phyloP scores from a whole-genome alignment of 1,140 invertebrate species.

The Copidosoma floridanum region DNA sequence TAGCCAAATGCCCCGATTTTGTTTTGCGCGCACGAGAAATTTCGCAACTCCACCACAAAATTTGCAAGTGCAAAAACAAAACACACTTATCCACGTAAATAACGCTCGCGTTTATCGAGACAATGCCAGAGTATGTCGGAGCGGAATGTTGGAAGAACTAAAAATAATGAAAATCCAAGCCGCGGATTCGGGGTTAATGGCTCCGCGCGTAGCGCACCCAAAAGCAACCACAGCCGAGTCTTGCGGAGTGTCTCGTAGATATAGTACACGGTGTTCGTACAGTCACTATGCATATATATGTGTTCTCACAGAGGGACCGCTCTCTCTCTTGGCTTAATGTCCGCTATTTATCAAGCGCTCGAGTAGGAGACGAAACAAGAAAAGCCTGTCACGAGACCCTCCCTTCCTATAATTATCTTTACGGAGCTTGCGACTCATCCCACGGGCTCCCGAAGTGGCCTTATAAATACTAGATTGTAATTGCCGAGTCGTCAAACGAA shows the following conservation, averaged over 20 bases:
- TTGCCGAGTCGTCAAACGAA: not conserved
- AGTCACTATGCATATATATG: too few relatives aligned
- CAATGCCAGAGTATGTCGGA: not conserved
- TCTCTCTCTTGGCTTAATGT: constrained; percentile 35
- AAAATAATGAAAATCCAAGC: too few relatives aligned
- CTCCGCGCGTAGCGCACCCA: constrained; percentile 27
- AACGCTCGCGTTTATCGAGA: not conserved
- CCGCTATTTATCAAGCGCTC: constrained; percentile 42
- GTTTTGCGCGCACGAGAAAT: too few relatives aligned
- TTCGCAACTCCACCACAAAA: too few relatives aligned
- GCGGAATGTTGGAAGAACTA: too few relatives aligned
- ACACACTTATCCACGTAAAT: too few relatives aligned
- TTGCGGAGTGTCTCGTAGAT: not conserved
- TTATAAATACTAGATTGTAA: constrained; percentile 7
- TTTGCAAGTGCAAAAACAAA: too few relatives aligned
- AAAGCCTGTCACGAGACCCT: constrained; percentile 29
- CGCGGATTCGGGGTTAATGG: constrained; percentile 36
- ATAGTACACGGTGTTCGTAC: not conserved
- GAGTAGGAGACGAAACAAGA: constrained; percentile 40
- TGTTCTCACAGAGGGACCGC: too few relatives aligned
- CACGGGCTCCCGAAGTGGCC: constrained; percentile 13
- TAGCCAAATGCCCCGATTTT: too few relatives aligned
- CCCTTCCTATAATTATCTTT: constrained; percentile 15
- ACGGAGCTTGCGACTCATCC: constrained; percentile 20
- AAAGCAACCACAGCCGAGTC: not conserved